phyloP scores from a whole-genome alignment of 1,140 invertebrate genomes.

The Zophobas atratus region DNA sequence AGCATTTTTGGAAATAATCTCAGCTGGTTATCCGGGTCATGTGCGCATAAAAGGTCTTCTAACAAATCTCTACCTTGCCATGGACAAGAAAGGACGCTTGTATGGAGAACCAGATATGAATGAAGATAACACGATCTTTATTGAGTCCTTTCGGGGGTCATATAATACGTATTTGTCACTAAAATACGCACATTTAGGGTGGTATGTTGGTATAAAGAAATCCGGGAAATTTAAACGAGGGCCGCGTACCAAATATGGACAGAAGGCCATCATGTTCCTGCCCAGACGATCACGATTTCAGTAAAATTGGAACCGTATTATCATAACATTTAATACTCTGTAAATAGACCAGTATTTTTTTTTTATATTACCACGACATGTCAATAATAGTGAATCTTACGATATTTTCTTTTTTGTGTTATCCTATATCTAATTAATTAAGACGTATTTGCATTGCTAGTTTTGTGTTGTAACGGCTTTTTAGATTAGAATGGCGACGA shows the following conservation, averaged over 20 bases:
- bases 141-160: slow-evolving; percentile 72
- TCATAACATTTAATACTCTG: not conserved
- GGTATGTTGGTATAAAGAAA: slow-evolving; percentile 79
- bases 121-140: slow-evolving; percentile 73
- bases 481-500: too few relatives aligned
- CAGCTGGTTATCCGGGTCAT: slow-evolving; percentile 70
- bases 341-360: slow-evolving; percentile 10
- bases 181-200: slow-evolving; percentile 73
- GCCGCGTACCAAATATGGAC: slow-evolving; percentile 72
- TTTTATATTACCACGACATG: not conserved
- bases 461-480: too few relatives aligned
- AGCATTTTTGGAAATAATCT: slow-evolving; percentile 74
- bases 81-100: slow-evolving; percentile 74
- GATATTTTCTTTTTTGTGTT: too few relatives aligned
- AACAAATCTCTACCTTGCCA: slow-evolving; percentile 74
- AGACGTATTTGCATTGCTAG: too few relatives aligned
- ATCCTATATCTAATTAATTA: too few relatives aligned
- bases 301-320: slow-evolving; percentile 45
- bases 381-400: too few relatives aligned
- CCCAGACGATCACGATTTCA: slow-evolving; percentile 65
- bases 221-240: slow-evolving; percentile 75
- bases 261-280: slow-evolving; percentile 77
- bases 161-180: slow-evolving; percentile 75
- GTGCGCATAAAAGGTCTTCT: slow-evolving; percentile 74
- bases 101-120: slow-evolving; percentile 73